Conservation (phyloP, 2,797 vertebrate species). For the Siniperca obscura region DNA sequence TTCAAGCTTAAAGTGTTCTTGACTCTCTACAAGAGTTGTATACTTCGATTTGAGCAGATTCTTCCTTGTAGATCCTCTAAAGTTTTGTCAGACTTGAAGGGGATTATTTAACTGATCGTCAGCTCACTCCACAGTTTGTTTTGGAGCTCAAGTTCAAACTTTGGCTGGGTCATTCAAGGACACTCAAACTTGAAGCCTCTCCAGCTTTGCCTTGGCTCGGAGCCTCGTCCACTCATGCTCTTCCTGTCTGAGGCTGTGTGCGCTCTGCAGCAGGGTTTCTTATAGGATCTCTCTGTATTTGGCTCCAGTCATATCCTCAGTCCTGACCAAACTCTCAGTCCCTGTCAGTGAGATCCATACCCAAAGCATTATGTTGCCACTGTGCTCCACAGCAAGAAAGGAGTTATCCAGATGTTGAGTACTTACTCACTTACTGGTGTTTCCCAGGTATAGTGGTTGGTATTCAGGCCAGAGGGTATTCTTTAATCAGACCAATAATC, state of each 20-base stretch:
- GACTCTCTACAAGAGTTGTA: background rate
- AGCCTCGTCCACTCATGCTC: slow-evolving; percentile 49
- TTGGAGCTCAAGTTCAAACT: slow-evolving; percentile 48
- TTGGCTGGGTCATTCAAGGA: slow-evolving; percentile 54
- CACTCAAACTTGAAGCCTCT: slow-evolving; percentile 45
- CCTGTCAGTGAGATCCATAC: slow-evolving; percentile 11
- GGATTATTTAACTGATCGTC: background rate
- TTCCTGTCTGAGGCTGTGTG: slow-evolving; percentile 50
- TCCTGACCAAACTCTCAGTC: slow-evolving; percentile 11
- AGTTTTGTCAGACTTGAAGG: background rate
- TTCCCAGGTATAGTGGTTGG: slow-evolving; percentile 9
- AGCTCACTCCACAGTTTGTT: slow-evolving; percentile 22
- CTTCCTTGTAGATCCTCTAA: background rate
- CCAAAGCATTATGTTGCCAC: background rate
- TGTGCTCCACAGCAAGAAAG: background rate
- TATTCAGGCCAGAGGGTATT: slow-evolving; percentile 17
- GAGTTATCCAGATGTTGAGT: slow-evolving; percentile 32
- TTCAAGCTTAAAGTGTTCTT: background rate
- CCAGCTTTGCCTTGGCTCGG: slow-evolving; percentile 51
- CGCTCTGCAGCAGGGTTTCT: slow-evolving; percentile 25
- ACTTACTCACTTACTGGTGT: background rate
- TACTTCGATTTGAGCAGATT: slow-evolving; percentile 1
- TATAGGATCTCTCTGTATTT: slow-evolving; percentile 11
- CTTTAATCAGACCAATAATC: slow-evolving; percentile 6
- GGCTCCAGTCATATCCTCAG: background rate